Conservation (phyloP, 2,113 vertebrate genomes). For the zebrafish (Danio rerio) region GRCz12tu NC_133196.1:44591001-44591500, state of each 20-base stretch:
- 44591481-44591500: too few species aligned
- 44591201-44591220: conserved; percentile 23
- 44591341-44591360: too few species aligned
- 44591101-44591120: neutral
- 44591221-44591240: conserved; percentile 14
- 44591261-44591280: neutral
- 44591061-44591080: neutral
- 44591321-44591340: neutral
- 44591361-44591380: too few species aligned
- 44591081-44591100: neutral
- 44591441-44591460: too few species aligned
- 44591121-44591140: neutral
- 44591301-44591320: neutral
- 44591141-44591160: neutral
- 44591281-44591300: too few species aligned
- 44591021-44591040: neutral
- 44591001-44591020: neutral
- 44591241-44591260: neutral
- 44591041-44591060: neutral
- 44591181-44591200: conserved; percentile 26
- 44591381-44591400: too few species aligned
- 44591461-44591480: too few species aligned
- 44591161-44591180: neutral
- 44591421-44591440: too few species aligned
- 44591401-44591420: too few species aligned